Conservation (phyloP, 1,140 invertebrate genomes). For the Bombus balteatus region DNA sequence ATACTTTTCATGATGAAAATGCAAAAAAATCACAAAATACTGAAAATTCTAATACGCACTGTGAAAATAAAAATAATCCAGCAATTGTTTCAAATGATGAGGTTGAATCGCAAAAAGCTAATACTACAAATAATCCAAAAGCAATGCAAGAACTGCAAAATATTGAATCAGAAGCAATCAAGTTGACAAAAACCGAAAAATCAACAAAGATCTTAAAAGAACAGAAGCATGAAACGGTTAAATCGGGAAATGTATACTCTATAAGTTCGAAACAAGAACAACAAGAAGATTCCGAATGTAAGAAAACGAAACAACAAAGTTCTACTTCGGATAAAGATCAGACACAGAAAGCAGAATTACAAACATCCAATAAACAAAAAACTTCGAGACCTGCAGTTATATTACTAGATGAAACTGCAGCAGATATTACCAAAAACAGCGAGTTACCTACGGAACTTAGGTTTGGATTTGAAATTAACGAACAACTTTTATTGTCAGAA, state of each 20-base stretch:
- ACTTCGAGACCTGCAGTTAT: constrained; percentile 85
- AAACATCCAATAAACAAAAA: constrained; percentile 55
- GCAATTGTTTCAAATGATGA: constrained; percentile 15
- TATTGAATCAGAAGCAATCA: constrained; percentile 35
- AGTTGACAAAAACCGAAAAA: constrained; percentile 45
- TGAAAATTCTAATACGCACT: constrained; percentile 32
- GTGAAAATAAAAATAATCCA: constrained; percentile 41
- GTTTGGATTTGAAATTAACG: constrained; percentile 88
- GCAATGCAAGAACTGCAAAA: constrained; percentile 36
- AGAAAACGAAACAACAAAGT: constrained; percentile 64
- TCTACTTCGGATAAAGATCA: constrained; percentile 65
- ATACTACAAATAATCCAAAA: constrained; percentile 28
- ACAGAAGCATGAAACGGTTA: constrained; percentile 46
- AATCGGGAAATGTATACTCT: constrained; percentile 16
- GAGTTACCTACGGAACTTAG: constrained; percentile 84
- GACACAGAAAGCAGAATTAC: constrained; percentile 48
- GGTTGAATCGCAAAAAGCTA: constrained; percentile 40
- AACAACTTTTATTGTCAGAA: constrained; percentile 83
- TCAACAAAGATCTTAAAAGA: constrained; percentile 46
- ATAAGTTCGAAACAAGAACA: constrained; percentile 55
- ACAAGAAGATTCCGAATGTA: constrained; percentile 64
- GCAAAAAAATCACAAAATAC: constrained; percentile 56
- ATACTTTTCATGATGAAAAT: constrained; percentile 47
- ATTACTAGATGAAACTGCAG: constrained; percentile 83
- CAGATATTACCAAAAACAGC: constrained; percentile 74